These are phyloP conservation scores for Drosophila vallismaia DNA, from an alignment of 2,888 invertebrate species.

Conservation along the genomic window DNA sequence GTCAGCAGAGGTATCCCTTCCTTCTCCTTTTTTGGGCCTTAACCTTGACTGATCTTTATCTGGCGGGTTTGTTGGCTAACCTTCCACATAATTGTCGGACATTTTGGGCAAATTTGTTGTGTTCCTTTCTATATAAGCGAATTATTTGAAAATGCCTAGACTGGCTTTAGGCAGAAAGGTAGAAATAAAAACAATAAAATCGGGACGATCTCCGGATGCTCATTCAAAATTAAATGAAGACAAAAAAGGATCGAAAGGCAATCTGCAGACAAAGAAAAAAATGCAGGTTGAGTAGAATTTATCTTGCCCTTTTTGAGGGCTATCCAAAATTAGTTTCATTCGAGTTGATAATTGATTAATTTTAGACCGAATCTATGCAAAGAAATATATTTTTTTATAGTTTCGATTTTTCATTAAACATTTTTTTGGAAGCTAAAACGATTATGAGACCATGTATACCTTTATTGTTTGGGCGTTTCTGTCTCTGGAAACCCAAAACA, in stretches of 20 bases:
- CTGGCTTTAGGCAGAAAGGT: slow-evolving; percentile 33
- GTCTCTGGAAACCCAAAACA: not conserved
- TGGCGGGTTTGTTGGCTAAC: slow-evolving; percentile 14
- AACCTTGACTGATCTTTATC: slow-evolving; percentile 47
- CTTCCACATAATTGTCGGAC: slow-evolving; percentile 39
- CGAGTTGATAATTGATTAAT: not conserved
- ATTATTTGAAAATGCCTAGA: slow-evolving; percentile 71
- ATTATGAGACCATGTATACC: no score
- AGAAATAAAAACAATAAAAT: slow-evolving; percentile 3
- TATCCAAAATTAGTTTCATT: not conserved
- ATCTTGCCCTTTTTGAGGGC: slow-evolving; percentile 9
- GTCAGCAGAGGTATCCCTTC: slow-evolving; percentile 21
- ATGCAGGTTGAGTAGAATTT: slow-evolving; percentile 4
- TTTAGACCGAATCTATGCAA: not conserved
- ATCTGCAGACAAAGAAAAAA: slow-evolving; percentile 7
- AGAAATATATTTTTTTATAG: not conserved
- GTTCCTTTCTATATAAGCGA: slow-evolving; percentile 51
- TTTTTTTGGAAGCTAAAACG: not conserved
- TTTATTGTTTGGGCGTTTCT: not conserved
- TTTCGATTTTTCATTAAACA: not conserved
- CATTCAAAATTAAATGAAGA: slow-evolving; percentile 45
- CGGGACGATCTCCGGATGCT: slow-evolving; percentile 14
- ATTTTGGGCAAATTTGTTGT: slow-evolving; percentile 43
- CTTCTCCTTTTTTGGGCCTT: slow-evolving; percentile 2
- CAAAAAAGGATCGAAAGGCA: slow-evolving; percentile 22